Conservation (phyloP, 2,888 invertebrate genomes). For the Sinohyriopsis cumingii region DNA sequence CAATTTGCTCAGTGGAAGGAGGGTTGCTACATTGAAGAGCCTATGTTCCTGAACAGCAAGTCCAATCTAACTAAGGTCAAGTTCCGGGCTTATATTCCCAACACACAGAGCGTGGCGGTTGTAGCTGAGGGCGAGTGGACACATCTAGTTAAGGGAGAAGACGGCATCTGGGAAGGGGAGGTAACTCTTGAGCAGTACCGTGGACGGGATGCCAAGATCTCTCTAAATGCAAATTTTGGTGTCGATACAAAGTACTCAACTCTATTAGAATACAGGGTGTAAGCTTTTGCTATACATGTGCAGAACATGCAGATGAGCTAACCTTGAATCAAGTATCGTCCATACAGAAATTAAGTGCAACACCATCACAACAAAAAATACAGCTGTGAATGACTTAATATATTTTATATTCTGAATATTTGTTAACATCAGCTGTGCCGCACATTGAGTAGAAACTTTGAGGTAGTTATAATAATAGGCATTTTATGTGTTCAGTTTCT, state of each 20-base stretch:
- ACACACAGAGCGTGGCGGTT: slow-evolving; percentile 48
- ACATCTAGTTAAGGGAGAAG: slow-evolving; percentile 35
- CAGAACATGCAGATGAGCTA: too few relatives aligned
- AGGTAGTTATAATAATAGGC: too few relatives aligned
- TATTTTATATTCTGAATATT: too few relatives aligned
- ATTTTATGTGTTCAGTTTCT: too few relatives aligned
- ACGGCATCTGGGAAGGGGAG: slow-evolving; percentile 44
- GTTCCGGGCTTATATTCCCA: slow-evolving; percentile 48
- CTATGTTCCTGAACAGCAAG: slow-evolving; percentile 38
- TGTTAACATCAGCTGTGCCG: too few relatives aligned
- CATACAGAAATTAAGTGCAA: too few relatives aligned
- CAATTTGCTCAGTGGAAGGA: slow-evolving; percentile 59
- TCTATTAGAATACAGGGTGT: slow-evolving; percentile 48
- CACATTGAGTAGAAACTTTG: too few relatives aligned
- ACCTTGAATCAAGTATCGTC: too few relatives aligned
- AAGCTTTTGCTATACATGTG: background rate
- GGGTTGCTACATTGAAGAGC: slow-evolving; percentile 51
- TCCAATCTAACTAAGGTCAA: slow-evolving; percentile 31
- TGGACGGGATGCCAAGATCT: slow-evolving; percentile 46
- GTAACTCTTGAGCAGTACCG: slow-evolving; percentile 48
- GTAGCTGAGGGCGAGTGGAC: slow-evolving; percentile 54
- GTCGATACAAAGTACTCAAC: slow-evolving; percentile 47
- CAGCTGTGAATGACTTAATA: too few relatives aligned
- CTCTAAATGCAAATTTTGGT: slow-evolving; percentile 49
- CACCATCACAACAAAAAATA: too few relatives aligned